Percentiles rank a stretch among this genome's conserved stretches.
phyloP scores from a whole-genome alignment of 2,888 invertebrate genomes.

The Cordilura impudica region DNA sequence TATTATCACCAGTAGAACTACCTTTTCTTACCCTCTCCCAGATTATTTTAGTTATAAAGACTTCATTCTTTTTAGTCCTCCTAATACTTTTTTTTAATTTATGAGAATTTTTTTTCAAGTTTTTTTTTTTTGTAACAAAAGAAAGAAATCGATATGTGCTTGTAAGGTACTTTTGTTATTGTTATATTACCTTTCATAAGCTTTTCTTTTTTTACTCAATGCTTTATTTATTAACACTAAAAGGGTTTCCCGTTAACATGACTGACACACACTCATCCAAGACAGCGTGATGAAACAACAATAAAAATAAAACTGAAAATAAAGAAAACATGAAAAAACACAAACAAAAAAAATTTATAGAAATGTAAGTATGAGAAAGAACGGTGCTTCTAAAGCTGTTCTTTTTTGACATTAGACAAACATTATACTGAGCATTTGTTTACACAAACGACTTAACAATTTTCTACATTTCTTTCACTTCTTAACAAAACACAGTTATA shows the following conservation, averaged over 20 bases:
- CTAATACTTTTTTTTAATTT: conserved; percentile 22
- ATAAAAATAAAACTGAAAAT: background rate
- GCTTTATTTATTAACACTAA: background rate
- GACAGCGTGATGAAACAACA: background rate
- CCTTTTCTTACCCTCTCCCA: too few relatives aligned
- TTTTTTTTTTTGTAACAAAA: background rate
- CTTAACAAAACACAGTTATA: background rate
- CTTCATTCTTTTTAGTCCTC: too few relatives aligned
- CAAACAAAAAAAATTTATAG: background rate
- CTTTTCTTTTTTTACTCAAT: background rate
- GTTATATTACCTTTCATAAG: conserved; percentile 18
- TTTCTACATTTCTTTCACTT: background rate
- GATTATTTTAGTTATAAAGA: too few relatives aligned
- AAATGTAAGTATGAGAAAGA: background rate
- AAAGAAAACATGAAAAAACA: background rate
- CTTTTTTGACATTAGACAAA: background rate
- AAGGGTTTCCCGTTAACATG: conserved; percentile 48
- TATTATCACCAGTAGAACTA: too few relatives aligned
- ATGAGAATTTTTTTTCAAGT: conserved; percentile 26
- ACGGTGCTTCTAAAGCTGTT: background rate
- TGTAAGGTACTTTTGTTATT: background rate
- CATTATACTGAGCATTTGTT: background rate
- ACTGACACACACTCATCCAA: conserved; percentile 17
- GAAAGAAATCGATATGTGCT: conserved; percentile 41
- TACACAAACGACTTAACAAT: background rate